phyloP scores from a whole-genome alignment of 2,888 invertebrate genomes.

The Watsonalla binaria region DNA sequence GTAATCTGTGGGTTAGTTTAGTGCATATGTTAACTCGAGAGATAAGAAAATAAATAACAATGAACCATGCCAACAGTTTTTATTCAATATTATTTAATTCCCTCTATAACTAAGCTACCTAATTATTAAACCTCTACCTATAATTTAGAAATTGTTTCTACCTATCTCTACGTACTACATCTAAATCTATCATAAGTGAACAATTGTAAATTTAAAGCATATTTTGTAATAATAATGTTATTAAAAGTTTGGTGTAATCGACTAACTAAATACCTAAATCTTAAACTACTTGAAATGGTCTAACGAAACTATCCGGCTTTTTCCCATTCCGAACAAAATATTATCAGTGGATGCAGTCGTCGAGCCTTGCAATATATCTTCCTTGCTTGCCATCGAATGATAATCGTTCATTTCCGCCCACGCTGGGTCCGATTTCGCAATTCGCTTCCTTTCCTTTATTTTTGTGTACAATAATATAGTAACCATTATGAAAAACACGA shows the following conservation, averaged over 20 bases:
- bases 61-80: constrained; percentile 50
- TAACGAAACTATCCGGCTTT: constrained; percentile 54
- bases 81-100: constrained; percentile 29
- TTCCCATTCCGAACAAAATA: constrained; percentile 69
- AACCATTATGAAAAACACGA: constrained; percentile 72
- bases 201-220: constrained; percentile 42
- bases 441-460: constrained; percentile 68
- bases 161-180: constrained; percentile 20
- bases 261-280: constrained; percentile 15
- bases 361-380: constrained; percentile 65
- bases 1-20: too few relatives aligned
- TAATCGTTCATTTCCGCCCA: constrained; percentile 75
- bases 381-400: constrained; percentile 70
- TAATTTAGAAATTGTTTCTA: constrained; percentile 34
- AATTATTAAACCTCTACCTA: constrained; percentile 27
- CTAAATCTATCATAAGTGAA: constrained; percentile 40
- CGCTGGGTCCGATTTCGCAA: constrained; percentile 66
- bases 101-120: constrained; percentile 29
- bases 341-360: constrained; percentile 72
- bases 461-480: constrained; percentile 67
- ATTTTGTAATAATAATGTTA: constrained; percentile 23
- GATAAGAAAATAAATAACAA: constrained; percentile 23
- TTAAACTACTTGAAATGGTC: constrained; percentile 41
- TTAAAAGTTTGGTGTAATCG: constrained; percentile 2
- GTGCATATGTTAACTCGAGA: constrained; percentile 6